Base-by-base conservation (phyloP, 2,797 vertebrate species). In the Coilia nasus region DNA sequence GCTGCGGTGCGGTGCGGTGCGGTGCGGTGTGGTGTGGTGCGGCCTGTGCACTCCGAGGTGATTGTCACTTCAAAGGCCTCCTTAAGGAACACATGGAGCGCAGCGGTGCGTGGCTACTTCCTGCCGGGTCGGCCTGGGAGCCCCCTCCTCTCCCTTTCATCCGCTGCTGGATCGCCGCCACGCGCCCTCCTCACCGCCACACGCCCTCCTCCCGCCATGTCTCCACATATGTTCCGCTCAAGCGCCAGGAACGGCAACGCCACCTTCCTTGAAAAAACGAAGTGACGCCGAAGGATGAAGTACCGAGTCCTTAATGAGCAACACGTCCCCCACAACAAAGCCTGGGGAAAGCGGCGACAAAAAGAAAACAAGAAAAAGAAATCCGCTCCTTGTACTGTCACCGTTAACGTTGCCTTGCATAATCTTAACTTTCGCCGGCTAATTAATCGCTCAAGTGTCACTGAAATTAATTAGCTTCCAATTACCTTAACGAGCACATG, bases 41-140 rank as follows among this genome's bases (percentile, higher is more conserved):
- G 31, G 6, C 71, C 60, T 64, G n/a, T 64, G 60, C 9, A n/a
- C 10, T 78, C 1, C 5, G 41, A 78, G 71, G 71, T 78, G 71
- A 78, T 78, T 78, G 71, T 44, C 71, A 78, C 71, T 78, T 78
- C 71, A 78, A 78, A 78, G 71, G 41, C 71, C 71, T 44, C 71
- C 31, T 78, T 78, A 41, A 44, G 41, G 71, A 44, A 21, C 71
- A 78, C 71, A 78, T 78, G 71, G 71, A 78, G 71, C 35, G 71
- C 71, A 78, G 71, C 71, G 41, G 71, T 44, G 71, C 71, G 31
- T 21, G 35, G 71, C 31, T 10, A 44, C 71, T 44, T 78, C 71
- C 71, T 44, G 71, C 71, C 71, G 31, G 71, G 71, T 44, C 71
- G 21, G 71, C 17, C 71, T 19, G 71, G 71, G 71, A 78, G 14